Base-by-base conservation (phyloP, 2,888 invertebrate species). In the Lepeophtheirus nordmannii region DNA sequence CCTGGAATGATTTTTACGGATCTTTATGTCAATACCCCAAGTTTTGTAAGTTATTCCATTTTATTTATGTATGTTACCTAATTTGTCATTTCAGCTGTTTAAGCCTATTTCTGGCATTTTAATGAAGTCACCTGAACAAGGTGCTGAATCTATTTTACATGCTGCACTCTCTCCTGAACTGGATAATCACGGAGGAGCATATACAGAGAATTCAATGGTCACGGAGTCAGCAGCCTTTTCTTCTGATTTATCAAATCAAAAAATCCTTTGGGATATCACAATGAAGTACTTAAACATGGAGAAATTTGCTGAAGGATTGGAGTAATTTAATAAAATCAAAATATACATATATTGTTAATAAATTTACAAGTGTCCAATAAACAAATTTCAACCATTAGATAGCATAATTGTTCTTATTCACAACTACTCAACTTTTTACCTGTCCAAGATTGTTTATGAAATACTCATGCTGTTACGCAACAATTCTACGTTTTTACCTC, bases 1-100 rank as follows among this genome's bases (percentile, higher is more conserved):
- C 92, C 93, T 0, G 92, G 92, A 40, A 81, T 92, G 64, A 87
- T 90, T 0, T 81, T 85, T 73, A 90, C 90, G 0, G 87, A 87
- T 69, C 76, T 91, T 39, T 91, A 90, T 73, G 78, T 46, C 53
- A 46, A 46, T 17, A 17, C 53, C 8, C 53, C 53, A 8, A n/a
- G n/a, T 17, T 8, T 46, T 46, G 53, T 46, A 46, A 46, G 53
- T 46, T n/a, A 7, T 30, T 30, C 2, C 30, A 7, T 7, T 30
- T 30, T 30, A 8, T 46, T 46, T 46, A 46, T 46, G 53, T 46
- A 46, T 17, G 2, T 46, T n/a, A n/a, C 1, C n/a, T 46, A 46
- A n/a, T 8, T 5, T 2, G 17, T 46, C 53, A 46, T 46, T 30
- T 30, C 30, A 46, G 53, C 53, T 46, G 17, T 46, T 46, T 17